A percentile compares a stretch with the other conserved stretches of the same genome.
Evolutionary conservation across 2,888 invertebrate genomes (phyloP).

Genomic region (Drosophila yooni): DNA sequence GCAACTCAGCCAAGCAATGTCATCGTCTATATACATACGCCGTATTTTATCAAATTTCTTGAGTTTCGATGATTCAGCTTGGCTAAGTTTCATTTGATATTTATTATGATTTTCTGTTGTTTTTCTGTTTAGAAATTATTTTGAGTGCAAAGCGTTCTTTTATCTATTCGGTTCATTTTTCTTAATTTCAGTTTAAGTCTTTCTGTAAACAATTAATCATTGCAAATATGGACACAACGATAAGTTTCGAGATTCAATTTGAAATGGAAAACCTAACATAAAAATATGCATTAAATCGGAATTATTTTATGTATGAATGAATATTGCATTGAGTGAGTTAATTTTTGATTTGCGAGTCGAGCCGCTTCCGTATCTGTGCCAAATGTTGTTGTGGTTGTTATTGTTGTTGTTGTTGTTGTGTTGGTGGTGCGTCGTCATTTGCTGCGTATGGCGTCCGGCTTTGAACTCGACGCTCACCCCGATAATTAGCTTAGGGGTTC

Average conservation of each 20-base stretch:
- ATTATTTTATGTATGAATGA: background rate
- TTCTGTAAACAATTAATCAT: background rate
- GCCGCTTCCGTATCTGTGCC: constrained; percentile 16
- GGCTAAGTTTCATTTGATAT: background rate
- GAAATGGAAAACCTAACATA: background rate
- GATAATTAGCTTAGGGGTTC: constrained; percentile 82
- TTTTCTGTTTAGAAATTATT: background rate
- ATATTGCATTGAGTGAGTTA: background rate
- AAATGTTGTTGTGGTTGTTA: constrained; percentile 29
- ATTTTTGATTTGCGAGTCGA: constrained; percentile 5
- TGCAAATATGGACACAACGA: background rate
- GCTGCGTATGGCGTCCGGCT: constrained; percentile 31
- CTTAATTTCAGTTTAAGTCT: background rate
- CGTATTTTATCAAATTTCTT: background rate
- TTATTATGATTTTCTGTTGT: background rate
- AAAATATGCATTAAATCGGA: background rate
- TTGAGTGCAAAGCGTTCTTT: background rate
- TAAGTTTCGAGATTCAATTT: background rate
- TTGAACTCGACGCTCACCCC: constrained; percentile 62
- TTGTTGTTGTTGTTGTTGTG: constrained; percentile 25
- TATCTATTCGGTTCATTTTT: background rate
- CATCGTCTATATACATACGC: background rate
- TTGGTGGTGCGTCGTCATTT: constrained; percentile 24
- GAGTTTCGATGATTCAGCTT: background rate
- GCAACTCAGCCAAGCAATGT: background rate